Percentiles rank a stretch among this genome's conserved stretches.
phyloP scores from a whole-genome alignment of 2,797 vertebrate genomes.

The Periophthalmus magnuspinnatus region DNA sequence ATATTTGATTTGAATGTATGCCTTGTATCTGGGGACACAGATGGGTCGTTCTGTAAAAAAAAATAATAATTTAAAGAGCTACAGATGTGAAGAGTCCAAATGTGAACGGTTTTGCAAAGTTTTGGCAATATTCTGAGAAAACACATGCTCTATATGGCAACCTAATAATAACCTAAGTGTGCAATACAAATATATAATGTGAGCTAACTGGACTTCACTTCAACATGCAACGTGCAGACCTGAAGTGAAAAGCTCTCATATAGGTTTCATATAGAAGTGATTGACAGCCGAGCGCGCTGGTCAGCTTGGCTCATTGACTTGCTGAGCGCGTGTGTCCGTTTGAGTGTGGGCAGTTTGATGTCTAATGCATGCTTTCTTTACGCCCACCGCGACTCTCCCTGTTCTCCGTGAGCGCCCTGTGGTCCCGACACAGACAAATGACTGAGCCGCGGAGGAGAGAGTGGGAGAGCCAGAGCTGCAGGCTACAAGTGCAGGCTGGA shows the following conservation, averaged over 20 bases:
- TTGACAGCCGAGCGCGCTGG: conserved; percentile 25
- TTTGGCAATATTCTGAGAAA: no score
- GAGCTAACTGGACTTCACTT: neutral
- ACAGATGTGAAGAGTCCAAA: no score
- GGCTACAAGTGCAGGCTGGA: neutral
- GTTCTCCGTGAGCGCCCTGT: conserved; percentile 35
- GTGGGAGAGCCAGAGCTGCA: conserved; percentile 35
- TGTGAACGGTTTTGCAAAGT: no score
- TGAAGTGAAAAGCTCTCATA: neutral
- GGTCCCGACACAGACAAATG: conserved; percentile 41
- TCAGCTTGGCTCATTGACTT: conserved; percentile 37
- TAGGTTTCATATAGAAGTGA: conserved; percentile 10
- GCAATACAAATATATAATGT: neutral
- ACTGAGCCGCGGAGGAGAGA: conserved; percentile 47
- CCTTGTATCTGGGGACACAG: no score
- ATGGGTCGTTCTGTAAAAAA: no score
- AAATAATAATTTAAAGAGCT: no score
- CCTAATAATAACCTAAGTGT: no score
- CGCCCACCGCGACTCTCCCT: conserved; percentile 47
- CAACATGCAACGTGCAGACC: neutral
- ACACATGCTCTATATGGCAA: no score
- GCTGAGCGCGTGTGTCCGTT: conserved; percentile 31
- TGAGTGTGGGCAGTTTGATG: conserved; percentile 47
- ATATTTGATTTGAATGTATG: no score
- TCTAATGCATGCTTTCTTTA: conserved; percentile 52